Base-by-base conservation (phyloP, 2,113 vertebrate genomes). In the Clarias batrachus region DNA sequence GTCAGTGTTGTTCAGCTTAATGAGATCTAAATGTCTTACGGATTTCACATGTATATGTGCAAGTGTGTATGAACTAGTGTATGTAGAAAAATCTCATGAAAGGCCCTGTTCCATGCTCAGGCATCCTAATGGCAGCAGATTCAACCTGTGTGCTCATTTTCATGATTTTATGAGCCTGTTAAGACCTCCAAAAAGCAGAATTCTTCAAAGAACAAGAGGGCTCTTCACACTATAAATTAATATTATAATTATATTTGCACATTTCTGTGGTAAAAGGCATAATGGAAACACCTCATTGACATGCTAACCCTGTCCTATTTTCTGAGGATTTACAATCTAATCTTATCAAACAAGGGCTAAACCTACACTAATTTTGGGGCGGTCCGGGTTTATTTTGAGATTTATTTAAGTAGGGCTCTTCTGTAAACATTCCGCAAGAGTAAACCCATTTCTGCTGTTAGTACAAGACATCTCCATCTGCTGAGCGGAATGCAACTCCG, bases 381-480 rank as follows among this genome's bases (percentile, higher is more conserved):
- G 66, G 48, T 56, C 52, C 68, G 17, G 27, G 59, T 68, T 85
- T 57, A 57, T 85, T 85, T 56, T 68, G 9, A 70, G 84, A 17
- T 33, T 13, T 30, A 68, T 70, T 27, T 54, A 48, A 62, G 71
- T 30, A 57, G 25, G 13, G 7, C 2, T 57, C 27, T 74, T 77
- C 30, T 56, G 81, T 76, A 91, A 92, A 86, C 65, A 23, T 12
- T 23, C 23, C 37, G 48, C 74, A 83, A 62, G 77, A 81, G 70
- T 59, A 59, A 77, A 74, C 70, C 68, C 57, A 87, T 62, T 77
- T 87, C 70, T 82, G 85, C 82, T 91, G 71, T 68, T 85, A 86
- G 84, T 88, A 91, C 82, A 77, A 87, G 87, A 91, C 59, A 7
- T 74, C n/a, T 83, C 89, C 62, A 70, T 87, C 73, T 81, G 85